Evolutionary conservation across 1,140 invertebrate genomes (phyloP).

Genomic region (Saccostrea glomerata): DNA sequence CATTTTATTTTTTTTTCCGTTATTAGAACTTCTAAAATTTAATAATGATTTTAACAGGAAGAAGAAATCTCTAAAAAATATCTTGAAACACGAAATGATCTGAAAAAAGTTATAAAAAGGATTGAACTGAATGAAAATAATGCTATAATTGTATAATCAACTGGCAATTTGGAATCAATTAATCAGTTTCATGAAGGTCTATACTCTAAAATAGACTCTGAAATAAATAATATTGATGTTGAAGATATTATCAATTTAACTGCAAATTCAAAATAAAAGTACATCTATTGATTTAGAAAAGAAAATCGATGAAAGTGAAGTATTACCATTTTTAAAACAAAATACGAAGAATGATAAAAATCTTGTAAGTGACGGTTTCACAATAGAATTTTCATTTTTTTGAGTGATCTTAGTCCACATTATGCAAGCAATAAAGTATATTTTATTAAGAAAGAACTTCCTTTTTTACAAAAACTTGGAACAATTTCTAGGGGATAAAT

Average conservation of each 20-base stretch:
- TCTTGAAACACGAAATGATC: constrained; percentile 9
- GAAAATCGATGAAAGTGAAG: neutral
- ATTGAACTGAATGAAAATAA: neutral
- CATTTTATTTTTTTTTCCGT: too few species aligned
- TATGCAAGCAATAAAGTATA: too few species aligned
- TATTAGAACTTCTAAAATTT: too few species aligned
- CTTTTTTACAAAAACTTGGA: neutral
- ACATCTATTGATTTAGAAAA: neutral
- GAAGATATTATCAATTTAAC: neutral
- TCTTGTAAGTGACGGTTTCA: neutral
- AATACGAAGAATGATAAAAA: neutral
- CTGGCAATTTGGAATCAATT: too few species aligned
- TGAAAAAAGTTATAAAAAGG: neutral
- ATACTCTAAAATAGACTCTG: neutral
- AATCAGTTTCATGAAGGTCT: too few species aligned
- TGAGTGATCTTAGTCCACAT: too few species aligned
- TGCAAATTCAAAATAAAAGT: too few species aligned
- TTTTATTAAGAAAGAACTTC: too few species aligned
- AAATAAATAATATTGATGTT: neutral
- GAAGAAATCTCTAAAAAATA: neutral
- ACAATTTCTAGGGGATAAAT: constrained; percentile 1
- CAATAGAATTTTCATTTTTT: too few species aligned
- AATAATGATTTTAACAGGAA: too few species aligned
- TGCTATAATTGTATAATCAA: neutral
- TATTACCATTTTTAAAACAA: neutral